These are phyloP conservation scores for Percopsis transmontana DNA, from an alignment of 2,113 vertebrate species.

Conservation along the genomic window DNA sequence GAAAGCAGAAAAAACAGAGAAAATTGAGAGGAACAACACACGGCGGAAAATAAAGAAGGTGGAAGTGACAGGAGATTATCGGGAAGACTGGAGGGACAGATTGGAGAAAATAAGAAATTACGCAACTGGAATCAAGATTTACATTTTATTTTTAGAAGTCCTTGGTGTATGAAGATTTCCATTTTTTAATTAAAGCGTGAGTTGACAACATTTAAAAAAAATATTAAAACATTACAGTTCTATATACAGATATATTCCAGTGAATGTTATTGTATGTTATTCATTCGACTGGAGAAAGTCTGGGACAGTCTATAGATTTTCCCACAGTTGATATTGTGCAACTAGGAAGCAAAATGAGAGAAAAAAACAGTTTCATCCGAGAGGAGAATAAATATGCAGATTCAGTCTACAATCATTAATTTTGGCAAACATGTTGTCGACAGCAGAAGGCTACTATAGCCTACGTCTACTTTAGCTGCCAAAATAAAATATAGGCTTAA, in stretches of 20 bases:
- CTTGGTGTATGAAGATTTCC: slow-evolving; percentile 34
- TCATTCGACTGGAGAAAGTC: slow-evolving; percentile 12
- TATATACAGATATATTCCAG: no score
- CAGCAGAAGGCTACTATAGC: neutral
- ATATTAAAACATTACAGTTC: neutral
- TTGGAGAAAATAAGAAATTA: slow-evolving; percentile 20
- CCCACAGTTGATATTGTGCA: slow-evolving; percentile 22
- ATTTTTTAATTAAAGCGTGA: slow-evolving; percentile 50
- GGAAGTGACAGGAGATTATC: slow-evolving; percentile 27
- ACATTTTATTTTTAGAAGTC: slow-evolving; percentile 26
- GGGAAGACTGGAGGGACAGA: slow-evolving; percentile 33
- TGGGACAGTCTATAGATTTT: slow-evolving; percentile 17
- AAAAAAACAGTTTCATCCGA: no score
- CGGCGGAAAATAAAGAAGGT: slow-evolving; percentile 45
- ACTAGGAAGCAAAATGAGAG: neutral
- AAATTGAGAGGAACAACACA: slow-evolving; percentile 25
- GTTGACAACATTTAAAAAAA: slow-evolving; percentile 12
- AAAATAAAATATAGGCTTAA: neutral
- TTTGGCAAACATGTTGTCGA: neutral
- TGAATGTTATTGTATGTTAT: neutral
- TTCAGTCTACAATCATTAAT: no score
- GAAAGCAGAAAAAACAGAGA: slow-evolving; percentile 45
- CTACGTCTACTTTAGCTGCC: neutral
- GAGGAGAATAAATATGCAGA: no score
- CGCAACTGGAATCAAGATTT: slow-evolving; percentile 41